Conservation (phyloP, 2,797 vertebrate genomes). For the Cottoperca gobio region DNA sequence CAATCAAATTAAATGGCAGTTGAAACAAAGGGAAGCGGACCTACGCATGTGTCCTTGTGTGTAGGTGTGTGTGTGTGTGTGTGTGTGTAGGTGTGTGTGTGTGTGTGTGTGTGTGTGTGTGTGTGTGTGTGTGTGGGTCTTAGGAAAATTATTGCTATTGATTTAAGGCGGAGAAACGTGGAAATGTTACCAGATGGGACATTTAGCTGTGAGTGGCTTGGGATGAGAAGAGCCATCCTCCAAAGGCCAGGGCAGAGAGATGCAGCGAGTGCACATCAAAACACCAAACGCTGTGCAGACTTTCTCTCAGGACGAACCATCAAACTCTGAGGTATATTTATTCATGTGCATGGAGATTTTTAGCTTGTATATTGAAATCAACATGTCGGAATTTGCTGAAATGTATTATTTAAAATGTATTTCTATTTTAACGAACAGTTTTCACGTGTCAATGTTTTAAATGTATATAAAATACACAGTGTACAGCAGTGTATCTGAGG, state of each 20-base stretch:
- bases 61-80: constrained; percentile 45
- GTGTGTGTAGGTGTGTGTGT: constrained; percentile 46
- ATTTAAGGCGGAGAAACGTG: constrained; percentile 96
- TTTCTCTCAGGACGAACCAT: constrained; percentile 39
- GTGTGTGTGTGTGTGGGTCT: constrained; percentile 77
- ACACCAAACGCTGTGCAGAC: constrained; percentile 41
- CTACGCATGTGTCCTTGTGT: constrained; percentile 41
- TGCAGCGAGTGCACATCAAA: constrained; percentile 64
- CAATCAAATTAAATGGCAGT: constrained; percentile 77
- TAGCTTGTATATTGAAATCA: neutral
- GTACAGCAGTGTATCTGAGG: neutral
- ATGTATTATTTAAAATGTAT: neutral
- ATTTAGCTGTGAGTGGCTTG: constrained; percentile 92
- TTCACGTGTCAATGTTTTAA: neutral
- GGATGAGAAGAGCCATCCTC: constrained; percentile 84
- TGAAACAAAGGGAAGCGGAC: constrained; percentile 75
- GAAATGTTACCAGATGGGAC: constrained; percentile 98
- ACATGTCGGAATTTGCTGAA: neutral
- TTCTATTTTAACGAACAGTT: neutral
- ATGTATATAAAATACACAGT: neutral
- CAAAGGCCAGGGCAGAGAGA: constrained; percentile 70
- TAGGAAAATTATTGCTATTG: constrained; percentile 98
- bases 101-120: constrained; percentile 48
- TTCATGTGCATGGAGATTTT: constrained; percentile 15
- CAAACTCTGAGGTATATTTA: constrained; percentile 28